Evolutionary conservation across 2,797 vertebrate species (phyloP).

Genomic region (Danio albolineatus): DNA sequence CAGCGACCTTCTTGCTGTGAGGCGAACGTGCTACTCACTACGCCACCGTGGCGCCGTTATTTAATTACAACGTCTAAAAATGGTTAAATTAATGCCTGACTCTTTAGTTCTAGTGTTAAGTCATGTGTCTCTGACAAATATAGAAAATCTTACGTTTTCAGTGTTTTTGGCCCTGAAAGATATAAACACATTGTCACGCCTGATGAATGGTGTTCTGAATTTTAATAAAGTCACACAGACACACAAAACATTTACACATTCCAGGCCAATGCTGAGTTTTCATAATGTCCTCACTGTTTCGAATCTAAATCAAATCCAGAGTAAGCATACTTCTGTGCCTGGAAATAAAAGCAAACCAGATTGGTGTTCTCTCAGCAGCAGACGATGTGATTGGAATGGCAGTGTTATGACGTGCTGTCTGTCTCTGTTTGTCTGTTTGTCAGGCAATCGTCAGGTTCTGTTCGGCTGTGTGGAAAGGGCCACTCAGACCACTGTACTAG

Average conservation of each 20-base stretch:
- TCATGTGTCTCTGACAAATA: neutral
- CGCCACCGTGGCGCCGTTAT: too few species aligned
- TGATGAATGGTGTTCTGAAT: constrained; percentile 9
- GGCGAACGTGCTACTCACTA: too few species aligned
- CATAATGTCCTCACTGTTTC: constrained; percentile 13
- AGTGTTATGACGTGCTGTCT: constrained; percentile 11
- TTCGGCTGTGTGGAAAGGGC: constrained; percentile 73
- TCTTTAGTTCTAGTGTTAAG: too few species aligned
- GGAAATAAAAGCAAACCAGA: constrained; percentile 17
- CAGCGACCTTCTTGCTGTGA: too few species aligned
- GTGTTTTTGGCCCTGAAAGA: neutral
- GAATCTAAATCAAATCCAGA: constrained; percentile 44
- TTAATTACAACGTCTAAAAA: too few species aligned
- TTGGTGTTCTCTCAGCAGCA: constrained; percentile 4
- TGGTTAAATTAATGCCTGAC: too few species aligned
- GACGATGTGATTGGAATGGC: neutral
- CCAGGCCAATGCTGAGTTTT: constrained; percentile 12
- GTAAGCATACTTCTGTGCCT: constrained; percentile 24
- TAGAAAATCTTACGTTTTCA: neutral
- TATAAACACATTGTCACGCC: constrained; percentile 18
- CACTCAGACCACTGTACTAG: constrained; percentile 65
- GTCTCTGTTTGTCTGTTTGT: constrained; percentile 41
- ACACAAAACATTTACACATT: neutral
- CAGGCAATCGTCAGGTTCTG: constrained; percentile 72
- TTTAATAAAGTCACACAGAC: neutral